Evolutionary conservation across 2,888 invertebrate species (phyloP).

Genomic region (Caenorhabditis sulstoni): DNA sequence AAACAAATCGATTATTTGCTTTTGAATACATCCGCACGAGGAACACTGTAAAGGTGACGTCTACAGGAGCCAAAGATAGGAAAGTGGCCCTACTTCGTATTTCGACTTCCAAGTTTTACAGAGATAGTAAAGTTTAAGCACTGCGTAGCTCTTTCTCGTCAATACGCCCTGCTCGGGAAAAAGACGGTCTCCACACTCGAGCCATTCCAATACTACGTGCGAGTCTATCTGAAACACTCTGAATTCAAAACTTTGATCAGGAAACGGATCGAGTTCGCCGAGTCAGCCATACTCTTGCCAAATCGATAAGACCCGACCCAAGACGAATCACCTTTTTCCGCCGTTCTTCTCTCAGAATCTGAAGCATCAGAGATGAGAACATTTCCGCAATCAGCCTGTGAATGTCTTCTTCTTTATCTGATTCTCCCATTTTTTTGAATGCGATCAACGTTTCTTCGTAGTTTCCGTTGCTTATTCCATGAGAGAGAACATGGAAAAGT

Average conservation of each 20-base stretch:
- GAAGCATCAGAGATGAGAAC: slow-evolving; percentile 13
- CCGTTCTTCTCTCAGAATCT: slow-evolving; percentile 19
- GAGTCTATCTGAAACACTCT: slow-evolving; percentile 27
- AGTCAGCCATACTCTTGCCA: no score
- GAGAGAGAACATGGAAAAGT: slow-evolving; percentile 1
- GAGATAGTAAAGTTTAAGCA: slow-evolving; percentile 24
- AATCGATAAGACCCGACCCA: no score
- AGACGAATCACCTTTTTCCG: slow-evolving; percentile 21
- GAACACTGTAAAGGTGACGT: slow-evolving; percentile 15
- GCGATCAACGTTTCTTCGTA: slow-evolving; percentile 4
- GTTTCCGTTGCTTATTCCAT: slow-evolving; percentile 6
- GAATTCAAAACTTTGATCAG: background rate
- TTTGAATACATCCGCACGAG: slow-evolving; percentile 42
- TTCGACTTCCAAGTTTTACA: slow-evolving; percentile 23
- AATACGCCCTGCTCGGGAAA: background rate
- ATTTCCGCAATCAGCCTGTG: background rate
- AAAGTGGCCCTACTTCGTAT: background rate
- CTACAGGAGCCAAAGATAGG: background rate
- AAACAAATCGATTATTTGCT: slow-evolving; percentile 21
- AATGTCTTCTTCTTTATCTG: background rate
- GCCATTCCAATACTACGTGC: slow-evolving; percentile 26
- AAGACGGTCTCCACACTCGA: slow-evolving; percentile 16
- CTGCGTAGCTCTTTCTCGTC: slow-evolving; percentile 4
- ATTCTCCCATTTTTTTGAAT: slow-evolving; percentile 9
- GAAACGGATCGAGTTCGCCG: background rate